A percentile compares a stretch with the other conserved stretches of the same genome.
phyloP scores from a whole-genome alignment of 1,140 invertebrate species.

The Brachionus angularis region DNA sequence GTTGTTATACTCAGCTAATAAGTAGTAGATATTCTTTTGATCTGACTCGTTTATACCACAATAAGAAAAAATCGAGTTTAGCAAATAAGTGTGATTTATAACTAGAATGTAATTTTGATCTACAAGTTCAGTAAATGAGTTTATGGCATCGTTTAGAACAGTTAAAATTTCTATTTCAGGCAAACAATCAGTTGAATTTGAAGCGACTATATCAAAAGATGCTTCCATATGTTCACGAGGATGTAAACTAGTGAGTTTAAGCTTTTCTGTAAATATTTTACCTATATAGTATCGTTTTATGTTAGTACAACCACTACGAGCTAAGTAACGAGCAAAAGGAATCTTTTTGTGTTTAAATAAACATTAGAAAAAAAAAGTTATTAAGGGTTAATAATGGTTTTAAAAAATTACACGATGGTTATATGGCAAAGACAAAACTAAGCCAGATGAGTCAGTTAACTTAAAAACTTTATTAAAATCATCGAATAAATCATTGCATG shows the following conservation, averaged over 20 bases:
- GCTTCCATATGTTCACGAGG: conserved; percentile 19
- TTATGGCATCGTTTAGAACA: conserved; percentile 7
- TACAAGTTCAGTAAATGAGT: conserved; percentile 9
- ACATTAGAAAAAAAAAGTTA: too few relatives aligned
- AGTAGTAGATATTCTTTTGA: conserved; percentile 12
- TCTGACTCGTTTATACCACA: not conserved
- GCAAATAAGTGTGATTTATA: conserved; percentile 21
- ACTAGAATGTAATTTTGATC: conserved; percentile 27
- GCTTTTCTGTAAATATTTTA: conserved; percentile 17
- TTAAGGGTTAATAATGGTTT: too few relatives aligned
- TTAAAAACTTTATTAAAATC: conserved; percentile 20
- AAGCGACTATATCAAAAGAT: conserved; percentile 29
- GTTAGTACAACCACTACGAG: conserved; percentile 18
- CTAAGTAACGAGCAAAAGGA: conserved; percentile 24
- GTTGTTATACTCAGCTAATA: conserved; percentile 15
- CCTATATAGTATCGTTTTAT: conserved; percentile 37
- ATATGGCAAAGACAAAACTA: conserved; percentile 30
- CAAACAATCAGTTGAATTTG: conserved; percentile 1
- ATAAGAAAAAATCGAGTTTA: conserved; percentile 14
- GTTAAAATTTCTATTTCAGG: conserved; percentile 30
- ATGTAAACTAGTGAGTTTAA: conserved; percentile 21
- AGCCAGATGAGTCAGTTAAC: conserved; percentile 22
- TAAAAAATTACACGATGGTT: conserved; percentile 39
- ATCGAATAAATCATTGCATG: conserved; percentile 12
- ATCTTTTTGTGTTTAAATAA: too few relatives aligned